Base-by-base conservation (phyloP, 92 coral and sea anemone genomes). In the Zoanthus solanderi region DNA sequence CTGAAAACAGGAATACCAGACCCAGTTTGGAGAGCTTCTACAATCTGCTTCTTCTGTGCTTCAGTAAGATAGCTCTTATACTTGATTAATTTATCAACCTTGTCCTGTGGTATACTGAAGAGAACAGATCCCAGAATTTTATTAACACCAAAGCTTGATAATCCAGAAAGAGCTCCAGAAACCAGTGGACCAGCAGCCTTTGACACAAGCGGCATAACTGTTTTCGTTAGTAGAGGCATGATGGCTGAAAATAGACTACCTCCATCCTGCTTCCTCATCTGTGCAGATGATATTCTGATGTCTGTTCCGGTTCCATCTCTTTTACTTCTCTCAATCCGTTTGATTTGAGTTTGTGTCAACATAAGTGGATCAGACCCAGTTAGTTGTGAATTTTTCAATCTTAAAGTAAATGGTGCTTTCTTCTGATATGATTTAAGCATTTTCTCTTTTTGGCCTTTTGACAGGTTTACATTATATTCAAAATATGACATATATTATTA, bases 41-140 rank as follows among this genome's bases (percentile, higher is more conserved):
- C 74, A 7, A 68, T 68, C 42, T 68, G 74, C 76, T 71, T 44
- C 29, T 71, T 71, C 48, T 75, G 60, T 8, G 74, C 74, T 18
- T 68, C 74, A 68, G 37, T 68, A 68, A 68, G 74, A 68, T 15
- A 68, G 10, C 11, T 23, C 44, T 68, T 68, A 68, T 68, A 68
- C 18, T 32, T 23, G 18, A 68, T 68, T 18, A 68, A 68, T 14
- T 68, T 68, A 68, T 68, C 74, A 68, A 68, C 17, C 17, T 57
- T 57, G 63, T 57, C 63, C 12, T 57, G 63, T 10, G 63, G 63
- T 3, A 57, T 15, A 5, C 12, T 16, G 6, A 32, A 68, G 4
- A 68, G 44, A 23, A 31, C 34, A 14, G 32, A 7, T 23, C 63
- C 17, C 12, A 1, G 17, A 3, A 57, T 9, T 14, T 56, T 57